Percentiles rank a stretch among this genome's conserved stretches.
These are phyloP conservation scores for Actenoides lindsayi DNA, from an alignment of 2,113 vertebrate species.

Conservation along the genomic window DNA sequence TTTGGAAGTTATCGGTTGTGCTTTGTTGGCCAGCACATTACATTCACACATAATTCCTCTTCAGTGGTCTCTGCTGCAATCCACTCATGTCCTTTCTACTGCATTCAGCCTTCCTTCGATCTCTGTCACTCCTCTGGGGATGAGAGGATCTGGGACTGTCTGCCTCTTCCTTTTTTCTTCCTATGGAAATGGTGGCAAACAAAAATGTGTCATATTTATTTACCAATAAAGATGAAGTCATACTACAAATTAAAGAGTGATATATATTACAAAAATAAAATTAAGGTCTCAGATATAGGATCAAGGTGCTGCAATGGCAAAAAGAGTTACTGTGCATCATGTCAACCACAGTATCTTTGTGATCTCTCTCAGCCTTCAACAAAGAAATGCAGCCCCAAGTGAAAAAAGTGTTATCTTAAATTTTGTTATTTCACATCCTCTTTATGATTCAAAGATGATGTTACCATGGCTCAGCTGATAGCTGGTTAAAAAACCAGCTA, in stretches of 20 bases:
- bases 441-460: background rate
- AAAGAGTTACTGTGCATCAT: background rate
- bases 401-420: background rate
- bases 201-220: background rate
- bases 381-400: background rate
- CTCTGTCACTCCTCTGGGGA: background rate
- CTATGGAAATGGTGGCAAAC: background rate
- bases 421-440: background rate
- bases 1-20: constrained; percentile 28
- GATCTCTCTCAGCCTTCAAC: background rate
- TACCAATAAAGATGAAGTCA: background rate
- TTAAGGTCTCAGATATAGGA: background rate
- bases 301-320: background rate
- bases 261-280: background rate
- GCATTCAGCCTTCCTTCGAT: background rate
- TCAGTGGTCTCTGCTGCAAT: constrained; percentile 7
- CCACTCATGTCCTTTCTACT: background rate
- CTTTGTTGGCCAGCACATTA: constrained; percentile 26
- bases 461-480: background rate
- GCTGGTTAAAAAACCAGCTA: background rate
- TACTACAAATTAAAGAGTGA: background rate
- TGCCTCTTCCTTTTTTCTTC: background rate
- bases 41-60: background rate
- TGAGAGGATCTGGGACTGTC: background rate
- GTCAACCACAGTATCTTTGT: background rate